Evolutionary conservation across 2,797 vertebrate genomes (phyloP).

Genomic region (Ctenopoma kingsleyae): DNA sequence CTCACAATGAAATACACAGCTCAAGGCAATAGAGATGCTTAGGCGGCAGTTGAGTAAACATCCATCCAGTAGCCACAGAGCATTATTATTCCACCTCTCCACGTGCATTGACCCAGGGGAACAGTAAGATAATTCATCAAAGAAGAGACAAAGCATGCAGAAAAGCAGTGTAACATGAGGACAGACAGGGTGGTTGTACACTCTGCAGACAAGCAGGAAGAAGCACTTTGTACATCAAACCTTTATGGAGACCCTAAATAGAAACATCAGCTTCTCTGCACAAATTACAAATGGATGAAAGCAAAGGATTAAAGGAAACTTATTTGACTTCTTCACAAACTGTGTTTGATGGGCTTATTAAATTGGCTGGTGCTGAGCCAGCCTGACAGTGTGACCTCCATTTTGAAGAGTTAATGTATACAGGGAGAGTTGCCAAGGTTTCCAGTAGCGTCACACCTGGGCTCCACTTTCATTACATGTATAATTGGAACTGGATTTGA

Average conservation of each 20-base stretch:
- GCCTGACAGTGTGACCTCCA: constrained; percentile 63
- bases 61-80: constrained; percentile 28
- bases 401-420: constrained; percentile 72
- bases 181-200: constrained; percentile 50
- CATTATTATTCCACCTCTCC: constrained; percentile 37
- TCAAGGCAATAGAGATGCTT: constrained; percentile 59
- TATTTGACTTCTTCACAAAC: constrained; percentile 43
- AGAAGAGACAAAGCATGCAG: constrained; percentile 38
- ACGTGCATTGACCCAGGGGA: constrained; percentile 21
- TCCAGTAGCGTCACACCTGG: constrained; percentile 65
- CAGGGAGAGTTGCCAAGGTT: constrained; percentile 63
- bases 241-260: constrained; percentile 65
- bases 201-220: constrained; percentile 42
- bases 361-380: constrained; percentile 52
- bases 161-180: constrained; percentile 46
- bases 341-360: constrained; percentile 62
- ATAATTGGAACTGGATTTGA: constrained; percentile 80
- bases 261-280: constrained; percentile 61
- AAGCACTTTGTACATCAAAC: constrained; percentile 52
- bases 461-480: constrained; percentile 73
- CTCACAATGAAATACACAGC: constrained; percentile 55
- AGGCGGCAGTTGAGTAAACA: constrained; percentile 65
- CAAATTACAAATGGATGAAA: constrained; percentile 62
- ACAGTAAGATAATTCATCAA: constrained; percentile 36
- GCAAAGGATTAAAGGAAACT: constrained; percentile 44